Base-by-base conservation (phyloP, 2,797 vertebrate genomes). In the Artibeus lituratus region DNA sequence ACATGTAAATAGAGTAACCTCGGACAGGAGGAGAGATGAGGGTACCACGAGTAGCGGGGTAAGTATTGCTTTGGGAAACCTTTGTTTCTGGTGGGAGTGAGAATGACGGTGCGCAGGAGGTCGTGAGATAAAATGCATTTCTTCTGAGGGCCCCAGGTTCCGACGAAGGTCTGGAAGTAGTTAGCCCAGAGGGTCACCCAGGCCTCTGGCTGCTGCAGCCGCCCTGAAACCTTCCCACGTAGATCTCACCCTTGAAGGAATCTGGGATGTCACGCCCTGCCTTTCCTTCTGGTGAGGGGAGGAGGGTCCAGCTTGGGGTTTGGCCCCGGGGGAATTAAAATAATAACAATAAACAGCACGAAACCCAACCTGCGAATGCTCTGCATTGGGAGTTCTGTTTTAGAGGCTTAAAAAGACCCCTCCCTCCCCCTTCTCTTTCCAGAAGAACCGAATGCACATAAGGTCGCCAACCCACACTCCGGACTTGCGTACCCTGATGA, bases 381-480 rank as follows among this genome's bases (percentile, higher is more conserved):
- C 97, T 96, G 97, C 96, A 65, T 87, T 32, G 95, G 97, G 98
- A 98, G 97, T 98, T 97, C 77, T 98, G 98, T 98, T 96, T 96
- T 97, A 98, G 98, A 98, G 98, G 98, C 98, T 98, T 98, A 98
- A 98, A 98, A 98, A 98, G 98, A 98, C 98, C 98, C 98, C 98
- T 98, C 98, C 98, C 98, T 98, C 98, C 99, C 98, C 98, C 99
- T 99, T 99, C 98, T 99, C 98, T 99, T 99, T 99, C 98, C 98
- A 99, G 99, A 99, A 99, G 99, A 99, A 98, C 99, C 99, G 97
- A 98, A 98, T 98, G 98, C 98, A 76, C 99, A 99, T 98, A 99
- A 99, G 98, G 98, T 98, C 98, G 99, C 98, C 99, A 98, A 98
- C 98, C 98, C 99, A 91, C 98, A 98, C 94, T 98, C 99, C 95